These are phyloP conservation scores for Nibea coibor DNA, from an alignment of 2,113 vertebrate species.

Conservation along the genomic window DNA sequence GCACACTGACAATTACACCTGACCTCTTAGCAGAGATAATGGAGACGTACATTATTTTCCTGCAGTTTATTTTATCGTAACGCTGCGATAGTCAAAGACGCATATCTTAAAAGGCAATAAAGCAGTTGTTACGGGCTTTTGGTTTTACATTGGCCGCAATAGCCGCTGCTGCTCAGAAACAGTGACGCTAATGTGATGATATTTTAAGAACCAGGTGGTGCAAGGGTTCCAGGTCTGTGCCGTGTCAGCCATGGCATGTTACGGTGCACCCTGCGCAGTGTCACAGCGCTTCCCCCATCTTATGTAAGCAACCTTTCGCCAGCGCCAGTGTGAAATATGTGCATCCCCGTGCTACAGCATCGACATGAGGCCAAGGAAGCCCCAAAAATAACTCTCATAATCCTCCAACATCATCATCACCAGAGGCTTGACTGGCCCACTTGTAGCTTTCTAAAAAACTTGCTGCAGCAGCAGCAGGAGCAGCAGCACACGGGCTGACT, in stretches of 20 bases:
- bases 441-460: conserved; percentile 47
- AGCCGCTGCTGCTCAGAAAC: background rate
- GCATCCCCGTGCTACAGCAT: conserved; percentile 22
- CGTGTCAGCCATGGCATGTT: conserved; percentile 32
- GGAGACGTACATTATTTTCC: background rate
- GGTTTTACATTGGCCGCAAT: background rate
- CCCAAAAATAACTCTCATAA: conserved; percentile 73
- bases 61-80: background rate
- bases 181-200: conserved; percentile 6
- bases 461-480: conserved; percentile 17
- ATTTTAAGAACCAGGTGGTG: conserved; percentile 25
- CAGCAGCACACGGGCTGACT: background rate
- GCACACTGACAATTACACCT: background rate
- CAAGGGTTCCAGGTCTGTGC: conserved; percentile 6
- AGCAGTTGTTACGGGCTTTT: background rate
- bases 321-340: conserved; percentile 44
- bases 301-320: conserved; percentile 65
- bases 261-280: conserved; percentile 20
- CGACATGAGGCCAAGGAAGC: conserved; percentile 22
- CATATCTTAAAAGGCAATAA: conserved; percentile 1
- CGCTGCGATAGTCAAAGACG: conserved; percentile 38
- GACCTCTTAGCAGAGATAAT: background rate
- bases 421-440: conserved; percentile 57
- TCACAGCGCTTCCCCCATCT: conserved; percentile 9
- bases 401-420: conserved; percentile 63